These are phyloP conservation scores for Podocnemis expansa DNA, from an alignment of 2,113 vertebrate genomes.

Conservation along the genomic window DNA sequence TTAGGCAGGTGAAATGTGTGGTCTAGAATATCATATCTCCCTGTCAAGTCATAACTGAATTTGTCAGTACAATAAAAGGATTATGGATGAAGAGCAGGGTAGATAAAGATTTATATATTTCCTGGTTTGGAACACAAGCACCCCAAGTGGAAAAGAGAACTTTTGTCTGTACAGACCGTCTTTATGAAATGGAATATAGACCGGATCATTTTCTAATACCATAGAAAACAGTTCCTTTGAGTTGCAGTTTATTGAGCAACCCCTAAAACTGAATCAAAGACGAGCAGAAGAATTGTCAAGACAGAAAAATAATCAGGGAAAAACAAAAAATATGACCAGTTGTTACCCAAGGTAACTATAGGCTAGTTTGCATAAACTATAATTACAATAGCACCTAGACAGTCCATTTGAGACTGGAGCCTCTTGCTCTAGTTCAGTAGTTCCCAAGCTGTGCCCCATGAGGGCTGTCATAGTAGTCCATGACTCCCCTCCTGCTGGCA, in stretches of 20 bases:
- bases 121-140: background rate
- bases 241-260: background rate
- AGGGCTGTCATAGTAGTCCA: too few species aligned
- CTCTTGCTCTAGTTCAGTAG: background rate
- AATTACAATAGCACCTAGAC: background rate
- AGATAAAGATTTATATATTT: background rate
- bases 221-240: background rate
- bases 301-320: background rate
- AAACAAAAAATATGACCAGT: background rate
- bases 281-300: background rate
- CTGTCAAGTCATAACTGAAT: background rate
- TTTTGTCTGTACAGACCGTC: background rate
- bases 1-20: background rate
- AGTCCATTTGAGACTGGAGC: background rate
- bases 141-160: background rate
- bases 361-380: background rate
- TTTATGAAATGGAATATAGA: background rate
- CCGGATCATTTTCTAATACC: background rate
- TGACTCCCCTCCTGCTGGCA: too few species aligned
- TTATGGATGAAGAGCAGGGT: background rate
- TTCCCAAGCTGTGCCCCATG: too few species aligned
- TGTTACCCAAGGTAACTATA: background rate
- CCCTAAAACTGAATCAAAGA: background rate
- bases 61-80: background rate
- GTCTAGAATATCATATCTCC: background rate